A percentile compares a stretch with the other conserved stretches of the same genome.
Conservation (phyloP, 2,888 invertebrate species). For the Mechanitis mazaeus region DNA sequence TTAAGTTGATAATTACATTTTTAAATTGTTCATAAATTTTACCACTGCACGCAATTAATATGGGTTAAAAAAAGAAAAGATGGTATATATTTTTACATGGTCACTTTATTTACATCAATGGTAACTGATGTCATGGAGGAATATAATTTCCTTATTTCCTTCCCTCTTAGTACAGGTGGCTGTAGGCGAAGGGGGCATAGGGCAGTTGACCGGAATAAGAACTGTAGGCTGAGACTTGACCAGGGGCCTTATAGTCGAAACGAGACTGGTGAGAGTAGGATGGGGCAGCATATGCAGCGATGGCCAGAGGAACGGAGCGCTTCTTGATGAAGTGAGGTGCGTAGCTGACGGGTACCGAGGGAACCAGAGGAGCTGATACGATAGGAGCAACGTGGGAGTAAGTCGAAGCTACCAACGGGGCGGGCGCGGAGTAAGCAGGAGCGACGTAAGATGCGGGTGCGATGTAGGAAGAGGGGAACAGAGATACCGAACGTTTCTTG, state of each 20-base stretch:
- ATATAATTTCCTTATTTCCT: too few relatives aligned
- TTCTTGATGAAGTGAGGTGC: conserved; percentile 33
- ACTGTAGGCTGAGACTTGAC: conserved; percentile 37
- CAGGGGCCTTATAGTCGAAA: conserved; percentile 37
- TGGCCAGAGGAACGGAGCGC: conserved; percentile 21
- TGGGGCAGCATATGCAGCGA: conserved; percentile 35
- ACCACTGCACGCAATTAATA: too few relatives aligned
- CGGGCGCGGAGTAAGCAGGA: conserved; percentile 27
- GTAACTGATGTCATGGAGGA: too few relatives aligned
- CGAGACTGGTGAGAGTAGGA: conserved; percentile 42
- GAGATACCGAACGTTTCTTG: conserved; percentile 55
- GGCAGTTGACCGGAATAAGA: conserved; percentile 19
- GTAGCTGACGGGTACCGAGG: conserved; percentile 30
- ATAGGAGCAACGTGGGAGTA: conserved; percentile 20
- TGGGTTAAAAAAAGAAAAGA: too few relatives aligned
- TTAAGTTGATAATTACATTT: too few relatives aligned
- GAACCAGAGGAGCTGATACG: conserved; percentile 26
- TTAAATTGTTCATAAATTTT: too few relatives aligned
- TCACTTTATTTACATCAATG: too few relatives aligned
- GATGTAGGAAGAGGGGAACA: conserved; percentile 18
- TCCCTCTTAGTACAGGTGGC: conserved; percentile 19
- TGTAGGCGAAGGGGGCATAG: conserved; percentile 29
- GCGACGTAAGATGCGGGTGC: conserved; percentile 30
- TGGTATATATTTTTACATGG: too few relatives aligned
- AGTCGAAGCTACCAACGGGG: conserved; percentile 23